Evolutionary conservation across 1,140 invertebrate species (phyloP), one percentile per base, ranked within the genome.

Genomic region (Dolichoris vasculosae): DNA sequence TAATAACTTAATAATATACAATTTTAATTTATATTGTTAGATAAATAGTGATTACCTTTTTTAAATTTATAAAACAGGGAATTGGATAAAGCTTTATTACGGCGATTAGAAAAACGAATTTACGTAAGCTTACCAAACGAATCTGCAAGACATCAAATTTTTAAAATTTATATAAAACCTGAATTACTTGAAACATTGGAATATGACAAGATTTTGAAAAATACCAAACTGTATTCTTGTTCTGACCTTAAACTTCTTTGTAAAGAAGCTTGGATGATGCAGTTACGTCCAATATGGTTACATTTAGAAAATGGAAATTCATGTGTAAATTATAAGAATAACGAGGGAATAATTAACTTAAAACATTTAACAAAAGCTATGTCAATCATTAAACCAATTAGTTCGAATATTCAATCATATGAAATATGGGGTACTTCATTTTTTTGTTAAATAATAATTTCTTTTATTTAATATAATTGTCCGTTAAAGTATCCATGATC

Each of bases 71-170:
- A n/a, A n/a, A 89, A 59, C 88, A 97, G 96, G 97, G 97, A 98
- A 90, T 95, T 98, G 84, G 98, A 99, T 91, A 93, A 96, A 87
- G 98, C 98, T 0, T 96, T 99, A 89, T 91, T 99, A 59, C 93
- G 98, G 76, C 94, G 98, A 78, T 94, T 99, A 73, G 98, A 99
- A 89, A 99, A 98, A 91, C 94, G 97, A 82, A 96, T 99, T 84
- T 93, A 97, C 40, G 96, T 99, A 7, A 95, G 96, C 55, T 90
- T 98, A 80, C 98, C 98, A 0, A 94, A 95, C 81, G 89, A 89
- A 30, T 91, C 94, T 46, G 95, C 96, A 17, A 93, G 97, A 13
- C 89, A 93, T 38, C 92, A 94, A 82, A 95, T 98, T 88, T 96
- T 98, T 83, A 89, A 93, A 82, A 91, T 94, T 95, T 90, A 95